phyloP scores from a whole-genome alignment of 2,113 vertebrate genomes.

The Gymnarchus niloticus region DNA sequence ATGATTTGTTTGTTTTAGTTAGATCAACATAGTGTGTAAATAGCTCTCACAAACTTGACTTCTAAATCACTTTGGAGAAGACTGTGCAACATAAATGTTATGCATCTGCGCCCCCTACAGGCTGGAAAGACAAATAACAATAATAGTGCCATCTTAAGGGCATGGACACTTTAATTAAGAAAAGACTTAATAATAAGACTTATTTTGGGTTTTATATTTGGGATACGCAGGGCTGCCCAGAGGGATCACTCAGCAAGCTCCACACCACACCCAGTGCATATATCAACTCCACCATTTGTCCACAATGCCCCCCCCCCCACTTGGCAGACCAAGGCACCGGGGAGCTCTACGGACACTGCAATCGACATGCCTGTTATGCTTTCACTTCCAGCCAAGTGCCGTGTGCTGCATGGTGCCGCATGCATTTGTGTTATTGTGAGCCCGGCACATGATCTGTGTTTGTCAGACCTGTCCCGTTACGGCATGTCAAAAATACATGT shows the following conservation, averaged over 20 bases:
- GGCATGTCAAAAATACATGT: background rate
- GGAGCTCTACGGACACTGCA: background rate
- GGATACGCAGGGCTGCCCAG: background rate
- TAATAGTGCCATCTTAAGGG: background rate
- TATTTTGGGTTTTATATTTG: background rate
- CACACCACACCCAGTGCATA: background rate
- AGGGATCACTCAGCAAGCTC: background rate
- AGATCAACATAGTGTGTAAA: background rate
- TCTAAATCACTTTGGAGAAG: background rate
- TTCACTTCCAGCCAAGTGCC: too few relatives aligned
- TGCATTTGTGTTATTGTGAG: too few relatives aligned
- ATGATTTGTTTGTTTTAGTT: background rate
- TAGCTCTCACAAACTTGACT: background rate
- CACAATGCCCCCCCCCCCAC: background rate
- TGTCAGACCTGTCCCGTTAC: background rate
- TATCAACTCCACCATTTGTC: constrained; percentile 9
- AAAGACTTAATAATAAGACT: background rate
- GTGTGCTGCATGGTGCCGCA: too few relatives aligned
- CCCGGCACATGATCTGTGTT: background rate
- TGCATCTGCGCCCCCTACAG: background rate
- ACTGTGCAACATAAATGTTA: background rate
- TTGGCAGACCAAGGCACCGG: background rate
- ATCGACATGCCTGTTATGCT: too few relatives aligned
- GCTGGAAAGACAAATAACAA: background rate
- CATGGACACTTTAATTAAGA: background rate